Base-by-base conservation (phyloP, 2,888 invertebrate genomes). In the Pediacus dermestoides region DNA sequence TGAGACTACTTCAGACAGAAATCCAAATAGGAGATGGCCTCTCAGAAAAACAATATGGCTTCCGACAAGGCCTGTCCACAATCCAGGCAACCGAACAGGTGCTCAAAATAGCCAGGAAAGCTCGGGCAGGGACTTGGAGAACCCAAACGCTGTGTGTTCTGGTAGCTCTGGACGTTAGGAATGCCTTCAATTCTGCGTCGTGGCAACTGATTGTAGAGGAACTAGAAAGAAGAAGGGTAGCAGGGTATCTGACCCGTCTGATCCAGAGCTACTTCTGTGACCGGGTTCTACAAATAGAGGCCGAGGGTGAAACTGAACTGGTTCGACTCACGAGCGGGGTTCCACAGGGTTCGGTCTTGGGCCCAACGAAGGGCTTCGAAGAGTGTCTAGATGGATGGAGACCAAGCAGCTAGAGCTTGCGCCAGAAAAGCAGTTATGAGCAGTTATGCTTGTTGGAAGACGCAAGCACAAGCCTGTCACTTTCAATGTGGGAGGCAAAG, bases 311-410 rank as follows among this genome's bases (percentile, higher is more conserved):
- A n/a, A n/a, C 6, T 6, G 27, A n/a, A n/a, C 15, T 22, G 33
- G 9, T 2, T 7, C 6, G 6, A 4, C 10, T 42, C 4, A 41
- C 37, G 15, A 21, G 21, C 4, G 44, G 44, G 9, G 37, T 39
- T 1, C 30, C 44, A 23, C 41, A 47, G 37, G 47, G 44, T 3
- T 42, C 39, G n/a, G 41, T 46, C 3, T 16, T 46, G 1, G 43
- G 46, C 2, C 37, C 10, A 18, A 39, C 15, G 8, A 16, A 9
- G 14, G 12, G n/a, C 8, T 39, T 6, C 4, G 11, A 3, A n/a
- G 15, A 13, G 15, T 43, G 1, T 13, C 8, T 3, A 12, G 6
- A 4, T 43, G 42, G 38, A 44, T 43, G 30, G 25, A 27, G 21
- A 10, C 12, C 3, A 15, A 43, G 6, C 31, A 37, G n/a, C 25